Evolutionary conservation across 2,888 invertebrate species (phyloP).

Genomic region (Drosophila recens): DNA sequence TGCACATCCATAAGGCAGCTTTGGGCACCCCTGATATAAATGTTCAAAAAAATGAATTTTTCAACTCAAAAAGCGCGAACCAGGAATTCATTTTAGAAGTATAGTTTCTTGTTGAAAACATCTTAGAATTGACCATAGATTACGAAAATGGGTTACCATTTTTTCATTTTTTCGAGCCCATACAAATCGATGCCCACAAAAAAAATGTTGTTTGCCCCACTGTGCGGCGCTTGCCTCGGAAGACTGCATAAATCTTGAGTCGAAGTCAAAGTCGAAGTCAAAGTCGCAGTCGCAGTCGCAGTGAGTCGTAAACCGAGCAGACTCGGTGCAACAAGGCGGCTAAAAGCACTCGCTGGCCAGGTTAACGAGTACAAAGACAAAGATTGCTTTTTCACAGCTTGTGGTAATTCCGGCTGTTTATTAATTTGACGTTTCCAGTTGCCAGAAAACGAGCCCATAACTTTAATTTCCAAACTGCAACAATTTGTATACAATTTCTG

Average conservation of each 20-base stretch:
- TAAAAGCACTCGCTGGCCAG: conserved; percentile 5
- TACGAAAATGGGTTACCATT: no score
- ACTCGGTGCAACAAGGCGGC: conserved; percentile 12
- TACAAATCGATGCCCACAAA: no score
- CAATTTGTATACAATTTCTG: conserved; percentile 71
- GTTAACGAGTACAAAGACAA: conserved; percentile 31
- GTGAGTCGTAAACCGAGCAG: conserved; percentile 10
- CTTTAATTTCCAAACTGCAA: conserved; percentile 44
- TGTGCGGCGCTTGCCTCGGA: no score
- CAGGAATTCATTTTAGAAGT: no score
- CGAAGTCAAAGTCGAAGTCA: neutral
- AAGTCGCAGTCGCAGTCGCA: conserved; percentile 1
- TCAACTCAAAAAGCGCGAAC: no score
- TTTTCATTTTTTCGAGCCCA: no score
- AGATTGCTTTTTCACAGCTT: conserved; percentile 79
- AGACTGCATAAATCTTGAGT: conserved; percentile 68
- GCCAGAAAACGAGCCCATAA: conserved; percentile 11
- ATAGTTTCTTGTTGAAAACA: no score
- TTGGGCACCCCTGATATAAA: no score
- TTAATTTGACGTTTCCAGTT: conserved; percentile 77
- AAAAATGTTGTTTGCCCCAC: no score
- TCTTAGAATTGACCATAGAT: no score
- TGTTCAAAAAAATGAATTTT: no score
- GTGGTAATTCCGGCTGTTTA: conserved; percentile 78
- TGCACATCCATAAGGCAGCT: no score